Percentiles rank a stretch among this genome's conserved stretches.
phyloP scores from a whole-genome alignment of 2,113 vertebrate genomes.

The Pitta sordida region DNA sequence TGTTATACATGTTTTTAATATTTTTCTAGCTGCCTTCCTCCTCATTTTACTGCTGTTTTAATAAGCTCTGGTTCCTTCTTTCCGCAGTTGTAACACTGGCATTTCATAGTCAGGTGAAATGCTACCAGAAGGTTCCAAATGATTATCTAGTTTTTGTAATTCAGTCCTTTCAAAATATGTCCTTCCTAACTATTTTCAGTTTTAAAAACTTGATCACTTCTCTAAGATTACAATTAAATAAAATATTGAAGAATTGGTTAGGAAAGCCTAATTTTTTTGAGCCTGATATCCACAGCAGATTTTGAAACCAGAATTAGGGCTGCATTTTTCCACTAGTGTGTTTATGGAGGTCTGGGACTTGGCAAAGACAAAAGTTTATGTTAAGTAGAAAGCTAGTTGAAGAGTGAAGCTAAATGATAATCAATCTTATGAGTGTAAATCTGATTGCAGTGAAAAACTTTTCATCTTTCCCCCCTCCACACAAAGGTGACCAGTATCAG shows the following conservation, averaged over 20 bases:
- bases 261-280: not conserved
- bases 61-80: slow-evolving; percentile 19
- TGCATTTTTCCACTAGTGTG: not conserved
- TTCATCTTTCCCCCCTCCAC: not conserved
- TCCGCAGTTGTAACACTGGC: not conserved
- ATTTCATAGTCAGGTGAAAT: not conserved
- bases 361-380: not conserved
- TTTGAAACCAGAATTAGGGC: not conserved
- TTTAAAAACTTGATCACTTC: not conserved
- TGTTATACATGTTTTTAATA: not conserved
- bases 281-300: not conserved
- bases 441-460: not conserved
- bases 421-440: not conserved
- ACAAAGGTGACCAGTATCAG: not conserved
- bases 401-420: not conserved
- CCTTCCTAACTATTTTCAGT: not conserved
- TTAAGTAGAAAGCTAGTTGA: not conserved
- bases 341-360: not conserved
- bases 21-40: not conserved
- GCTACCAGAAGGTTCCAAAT: not conserved
- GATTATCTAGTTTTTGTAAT: not conserved
- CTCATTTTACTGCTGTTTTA: not conserved
- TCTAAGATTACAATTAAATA: not conserved
- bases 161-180: not conserved
- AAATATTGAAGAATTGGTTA: not conserved